phyloP scores from a whole-genome alignment of 64 coral and sea anemone genomes.

The Hydrozoanthus tunicans region DNA sequence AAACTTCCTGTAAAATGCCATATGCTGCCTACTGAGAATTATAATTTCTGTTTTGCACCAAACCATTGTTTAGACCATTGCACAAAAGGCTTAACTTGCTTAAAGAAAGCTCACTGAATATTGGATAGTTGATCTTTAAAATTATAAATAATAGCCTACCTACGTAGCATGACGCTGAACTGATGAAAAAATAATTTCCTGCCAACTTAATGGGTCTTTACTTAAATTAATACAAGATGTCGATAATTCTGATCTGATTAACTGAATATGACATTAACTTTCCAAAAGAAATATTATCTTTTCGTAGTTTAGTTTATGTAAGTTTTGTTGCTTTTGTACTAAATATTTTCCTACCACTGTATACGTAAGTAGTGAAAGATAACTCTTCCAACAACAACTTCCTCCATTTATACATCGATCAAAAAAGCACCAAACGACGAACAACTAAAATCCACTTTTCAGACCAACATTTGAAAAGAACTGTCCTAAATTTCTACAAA shows the following conservation, averaged over 20 bases:
- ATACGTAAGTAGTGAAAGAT: not conserved
- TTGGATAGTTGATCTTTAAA: not conserved
- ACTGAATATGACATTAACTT: not conserved
- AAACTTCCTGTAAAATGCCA: too few species aligned
- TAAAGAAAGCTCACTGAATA: not conserved
- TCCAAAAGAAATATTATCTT: not conserved
- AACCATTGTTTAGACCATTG: too few species aligned
- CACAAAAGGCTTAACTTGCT: not conserved
- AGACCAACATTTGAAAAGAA: too few species aligned
- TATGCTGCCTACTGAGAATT: too few species aligned
- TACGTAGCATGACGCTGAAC: not conserved
- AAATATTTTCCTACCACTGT: not conserved
- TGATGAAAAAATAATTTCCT: not conserved
- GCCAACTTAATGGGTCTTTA: not conserved
- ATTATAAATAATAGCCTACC: constrained; percentile 27
- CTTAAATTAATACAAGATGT: not conserved
- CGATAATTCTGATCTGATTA: not conserved
- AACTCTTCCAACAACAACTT: not conserved
- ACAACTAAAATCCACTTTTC: not conserved
- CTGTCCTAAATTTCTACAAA: not conserved
- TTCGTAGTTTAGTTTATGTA: not conserved
- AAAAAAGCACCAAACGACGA: not conserved
- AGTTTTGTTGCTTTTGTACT: not conserved
- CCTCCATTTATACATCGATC: not conserved
- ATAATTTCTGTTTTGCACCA: too few species aligned